Conservation (phyloP, 2,797 vertebrate genomes). For the Allenopithecus nigroviridis region DNA sequence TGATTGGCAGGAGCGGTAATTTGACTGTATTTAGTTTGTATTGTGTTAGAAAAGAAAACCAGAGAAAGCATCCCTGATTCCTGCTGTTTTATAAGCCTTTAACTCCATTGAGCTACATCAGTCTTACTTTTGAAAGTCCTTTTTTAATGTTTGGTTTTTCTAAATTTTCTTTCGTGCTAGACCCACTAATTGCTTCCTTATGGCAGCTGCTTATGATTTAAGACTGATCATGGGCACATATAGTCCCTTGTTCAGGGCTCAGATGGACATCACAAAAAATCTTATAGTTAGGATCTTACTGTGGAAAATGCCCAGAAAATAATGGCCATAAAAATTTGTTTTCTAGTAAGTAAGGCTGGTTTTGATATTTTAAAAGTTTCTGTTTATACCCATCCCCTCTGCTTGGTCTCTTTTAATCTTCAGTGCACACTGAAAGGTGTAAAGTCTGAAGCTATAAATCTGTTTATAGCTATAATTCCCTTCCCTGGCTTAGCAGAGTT, state of each 20-base stretch:
- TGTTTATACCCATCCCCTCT: slow-evolving; percentile 47
- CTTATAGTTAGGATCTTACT: slow-evolving; percentile 29
- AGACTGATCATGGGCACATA: slow-evolving; percentile 26
- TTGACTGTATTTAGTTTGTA: slow-evolving; percentile 81
- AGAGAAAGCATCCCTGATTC: slow-evolving; percentile 73
- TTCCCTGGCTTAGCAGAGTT: slow-evolving; percentile 67
- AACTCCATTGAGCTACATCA: slow-evolving; percentile 65
- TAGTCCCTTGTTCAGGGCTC: neutral
- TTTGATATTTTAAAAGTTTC: slow-evolving; percentile 58
- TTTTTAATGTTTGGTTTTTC: slow-evolving; percentile 54
- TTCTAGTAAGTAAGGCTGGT: slow-evolving; percentile 58
- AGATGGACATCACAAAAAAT: neutral
- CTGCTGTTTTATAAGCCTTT: slow-evolving; percentile 82
- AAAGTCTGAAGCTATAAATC: slow-evolving; percentile 74
- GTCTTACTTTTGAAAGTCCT: slow-evolving; percentile 72
- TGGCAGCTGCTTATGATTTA: slow-evolving; percentile 59
- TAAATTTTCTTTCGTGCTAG: slow-evolving; percentile 61
- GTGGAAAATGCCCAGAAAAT: slow-evolving; percentile 39
- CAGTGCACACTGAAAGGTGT: slow-evolving; percentile 66
- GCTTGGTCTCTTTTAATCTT: slow-evolving; percentile 75
- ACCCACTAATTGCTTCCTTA: slow-evolving; percentile 73
- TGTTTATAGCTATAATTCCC: slow-evolving; percentile 68
- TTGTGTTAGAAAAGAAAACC: slow-evolving; percentile 76
- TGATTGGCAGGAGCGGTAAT: slow-evolving; percentile 80
- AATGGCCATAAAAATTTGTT: slow-evolving; percentile 56